A percentile compares a stretch with the other conserved stretches of the same genome.
These are phyloP conservation scores for Antedon mediterranea DNA, from an alignment of 53 echinoderm and acorn worm species.

Conservation along the genomic window DNA sequence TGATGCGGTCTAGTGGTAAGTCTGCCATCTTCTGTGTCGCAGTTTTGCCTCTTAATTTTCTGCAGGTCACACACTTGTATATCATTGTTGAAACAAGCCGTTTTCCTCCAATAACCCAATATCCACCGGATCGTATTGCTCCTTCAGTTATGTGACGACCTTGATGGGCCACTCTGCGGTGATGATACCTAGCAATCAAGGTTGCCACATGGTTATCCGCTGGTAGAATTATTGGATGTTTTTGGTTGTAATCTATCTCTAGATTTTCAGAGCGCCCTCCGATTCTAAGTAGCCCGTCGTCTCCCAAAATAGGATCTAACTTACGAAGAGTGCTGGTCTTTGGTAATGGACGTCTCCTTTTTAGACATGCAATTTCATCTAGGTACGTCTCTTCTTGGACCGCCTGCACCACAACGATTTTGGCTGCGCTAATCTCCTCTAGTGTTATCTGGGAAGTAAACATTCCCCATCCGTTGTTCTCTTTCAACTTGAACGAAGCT, in stretches of 20 bases:
- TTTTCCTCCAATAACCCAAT: constrained; percentile 15
- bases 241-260: too few relatives aligned
- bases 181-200: too few relatives aligned
- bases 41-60: constrained; percentile 22
- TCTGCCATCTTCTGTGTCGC: constrained; percentile 32
- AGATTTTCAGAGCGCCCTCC: too few relatives aligned
- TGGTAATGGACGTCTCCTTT: background rate
- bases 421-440: too few relatives aligned
- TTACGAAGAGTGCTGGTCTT: constrained; percentile 7
- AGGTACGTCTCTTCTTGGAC: constrained; percentile 6
- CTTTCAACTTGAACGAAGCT: too few relatives aligned
- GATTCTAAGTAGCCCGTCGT: too few relatives aligned
- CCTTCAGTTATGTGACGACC: too few relatives aligned
- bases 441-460: too few relatives aligned
- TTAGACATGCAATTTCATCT: background rate
- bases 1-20: constrained; percentile 14
- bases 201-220: too few relatives aligned
- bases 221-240: too few relatives aligned
- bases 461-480: too few relatives aligned
- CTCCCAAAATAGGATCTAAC: background rate
- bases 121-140: constrained; percentile 1
- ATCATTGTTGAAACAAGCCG: constrained; percentile 9
- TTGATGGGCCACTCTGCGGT: too few relatives aligned
- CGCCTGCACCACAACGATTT: background rate
- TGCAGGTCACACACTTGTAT: constrained; percentile 25